phyloP scores from a whole-genome alignment of 2,888 invertebrate genomes.

The Caenorhabditis wallacei region DNA sequence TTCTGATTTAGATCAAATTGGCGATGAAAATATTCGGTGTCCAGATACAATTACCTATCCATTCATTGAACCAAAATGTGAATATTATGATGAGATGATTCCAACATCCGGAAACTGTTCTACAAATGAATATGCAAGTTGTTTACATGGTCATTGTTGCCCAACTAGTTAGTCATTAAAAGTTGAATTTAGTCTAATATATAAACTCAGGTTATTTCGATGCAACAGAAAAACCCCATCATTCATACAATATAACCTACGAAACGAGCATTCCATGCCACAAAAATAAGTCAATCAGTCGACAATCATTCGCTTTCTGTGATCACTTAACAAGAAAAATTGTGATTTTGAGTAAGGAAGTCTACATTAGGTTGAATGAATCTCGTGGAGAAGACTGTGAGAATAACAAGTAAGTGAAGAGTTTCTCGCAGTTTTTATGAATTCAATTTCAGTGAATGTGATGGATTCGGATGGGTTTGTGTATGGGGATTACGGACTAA shows the following conservation, averaged over 20 bases:
- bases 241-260: neutral
- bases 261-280: slow-evolving; percentile 23
- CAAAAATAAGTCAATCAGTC: neutral
- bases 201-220: too few relatives aligned
- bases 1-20: slow-evolving; percentile 8
- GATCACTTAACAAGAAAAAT: slow-evolving; percentile 6
- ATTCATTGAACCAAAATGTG: slow-evolving; percentile 19
- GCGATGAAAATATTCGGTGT: slow-evolving; percentile 17
- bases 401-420: neutral
- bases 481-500: neutral
- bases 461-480: neutral
- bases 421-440: neutral
- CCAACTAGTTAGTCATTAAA: neutral
- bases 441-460: neutral
- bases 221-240: neutral
- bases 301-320: slow-evolving; percentile 15
- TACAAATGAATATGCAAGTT: slow-evolving; percentile 1
- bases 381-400: neutral
- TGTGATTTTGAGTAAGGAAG: neutral
- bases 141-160: slow-evolving; percentile 25
- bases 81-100: neutral
- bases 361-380: neutral
- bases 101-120: slow-evolving; percentile 8
- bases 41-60: slow-evolving; percentile 7
- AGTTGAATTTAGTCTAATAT: neutral